Conservation (phyloP, 2,113 vertebrate genomes). For the Guaruba guarouba region DNA sequence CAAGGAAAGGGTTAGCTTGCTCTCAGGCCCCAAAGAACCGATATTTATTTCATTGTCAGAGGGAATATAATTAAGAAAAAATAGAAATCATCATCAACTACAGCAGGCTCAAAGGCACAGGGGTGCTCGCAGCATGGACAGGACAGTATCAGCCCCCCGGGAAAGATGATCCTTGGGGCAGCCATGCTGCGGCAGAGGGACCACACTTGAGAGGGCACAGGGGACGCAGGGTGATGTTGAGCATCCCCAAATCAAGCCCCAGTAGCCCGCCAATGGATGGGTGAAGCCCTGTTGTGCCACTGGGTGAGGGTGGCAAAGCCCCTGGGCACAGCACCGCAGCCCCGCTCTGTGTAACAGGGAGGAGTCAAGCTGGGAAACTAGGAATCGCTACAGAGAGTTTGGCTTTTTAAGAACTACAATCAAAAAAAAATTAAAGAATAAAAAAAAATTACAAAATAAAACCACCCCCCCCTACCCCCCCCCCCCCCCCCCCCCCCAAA, state of each 20-base stretch:
- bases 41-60: constrained; percentile 49
- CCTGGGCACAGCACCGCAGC: background rate
- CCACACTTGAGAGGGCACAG: accelerated
- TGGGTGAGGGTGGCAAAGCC: background rate
- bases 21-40: constrained; percentile 15
- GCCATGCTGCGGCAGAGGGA: background rate
- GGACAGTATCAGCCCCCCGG: background rate
- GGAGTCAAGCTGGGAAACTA: constrained; percentile 26
- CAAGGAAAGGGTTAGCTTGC: background rate
- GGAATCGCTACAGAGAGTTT: constrained; percentile 12
- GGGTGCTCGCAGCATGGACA: constrained; percentile 7
- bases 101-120: constrained; percentile 3
- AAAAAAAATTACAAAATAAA: background rate
- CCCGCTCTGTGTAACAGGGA: background rate
- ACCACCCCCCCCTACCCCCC: background rate
- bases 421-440: background rate
- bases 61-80: constrained; percentile 27
- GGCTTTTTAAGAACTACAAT: constrained; percentile 25
- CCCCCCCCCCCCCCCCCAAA: no score
- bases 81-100: constrained; percentile 24
- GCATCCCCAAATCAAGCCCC: background rate
- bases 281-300: background rate
- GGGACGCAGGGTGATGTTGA: background rate
- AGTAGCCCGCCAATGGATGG: background rate
- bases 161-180: background rate